A percentile compares a stretch with the other conserved stretches of the same genome.
Conservation (phyloP, 2,888 invertebrate species). For the Slavum lentiscoides region DNA sequence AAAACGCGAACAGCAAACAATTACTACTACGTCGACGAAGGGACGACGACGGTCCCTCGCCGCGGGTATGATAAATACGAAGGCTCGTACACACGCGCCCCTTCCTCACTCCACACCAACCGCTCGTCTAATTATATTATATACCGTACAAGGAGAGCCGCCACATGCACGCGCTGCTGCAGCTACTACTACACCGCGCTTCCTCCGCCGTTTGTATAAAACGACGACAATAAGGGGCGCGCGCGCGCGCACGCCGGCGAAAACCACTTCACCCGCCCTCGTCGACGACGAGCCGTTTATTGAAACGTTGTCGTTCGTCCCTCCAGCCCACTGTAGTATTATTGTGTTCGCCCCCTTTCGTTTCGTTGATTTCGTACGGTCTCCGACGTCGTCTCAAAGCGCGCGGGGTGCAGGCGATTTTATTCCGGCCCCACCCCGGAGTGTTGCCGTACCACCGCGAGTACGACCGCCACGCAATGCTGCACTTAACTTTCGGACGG, state of each 20-base stretch:
- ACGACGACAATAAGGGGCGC: slow-evolving; percentile 2
- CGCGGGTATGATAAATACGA: not conserved
- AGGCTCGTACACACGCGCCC: not conserved
- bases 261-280: slow-evolving; percentile 1
- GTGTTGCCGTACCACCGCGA: no score
- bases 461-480: no score
- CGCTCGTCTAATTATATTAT: no score
- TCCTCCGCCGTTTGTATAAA: not conserved
- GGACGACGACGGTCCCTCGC: not conserved
- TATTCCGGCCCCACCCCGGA: no score
- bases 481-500: slow-evolving; percentile 30
- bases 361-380: no score
- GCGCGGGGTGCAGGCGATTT: no score
- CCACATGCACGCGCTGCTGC: not conserved
- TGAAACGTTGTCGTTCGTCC: not conserved
- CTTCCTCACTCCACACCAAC: no score
- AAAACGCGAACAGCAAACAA: slow-evolving; percentile 25
- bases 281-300: not conserved
- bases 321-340: no score
- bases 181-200: no score
- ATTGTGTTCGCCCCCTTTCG: no score
- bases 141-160: no score
- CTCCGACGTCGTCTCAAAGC: no score
- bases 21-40: not conserved
- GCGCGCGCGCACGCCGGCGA: not conserved